Conservation (phyloP, 2,888 invertebrate species). For the Phymatocera aterrima region DNA sequence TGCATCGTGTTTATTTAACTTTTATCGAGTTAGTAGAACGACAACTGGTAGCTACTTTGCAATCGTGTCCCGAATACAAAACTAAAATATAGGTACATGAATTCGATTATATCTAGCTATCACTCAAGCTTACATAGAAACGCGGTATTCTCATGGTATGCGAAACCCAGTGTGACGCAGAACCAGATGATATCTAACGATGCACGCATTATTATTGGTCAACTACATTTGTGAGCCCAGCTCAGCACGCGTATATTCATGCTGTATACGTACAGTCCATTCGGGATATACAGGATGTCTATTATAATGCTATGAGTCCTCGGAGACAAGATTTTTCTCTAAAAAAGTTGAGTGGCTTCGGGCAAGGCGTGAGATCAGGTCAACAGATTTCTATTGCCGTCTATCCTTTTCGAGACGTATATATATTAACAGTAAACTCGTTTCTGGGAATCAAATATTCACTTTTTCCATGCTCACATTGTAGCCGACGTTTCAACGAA, state of each 20-base stretch:
- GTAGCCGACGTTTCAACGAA: background rate
- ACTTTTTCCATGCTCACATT: background rate
- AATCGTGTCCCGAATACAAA: background rate
- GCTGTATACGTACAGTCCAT: background rate
- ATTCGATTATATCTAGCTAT: conserved; percentile 1
- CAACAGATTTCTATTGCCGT: background rate
- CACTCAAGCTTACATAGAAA: background rate
- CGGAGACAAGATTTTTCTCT: background rate
- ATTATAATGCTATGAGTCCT: background rate
- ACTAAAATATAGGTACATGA: background rate
- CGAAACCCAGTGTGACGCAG: background rate
- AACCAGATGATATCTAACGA: background rate
- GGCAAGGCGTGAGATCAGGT: background rate
- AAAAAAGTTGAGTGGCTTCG: background rate
- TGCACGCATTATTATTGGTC: background rate
- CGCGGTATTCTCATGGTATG: background rate
- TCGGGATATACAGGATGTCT: background rate
- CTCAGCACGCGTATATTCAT: background rate
- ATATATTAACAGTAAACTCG: background rate
- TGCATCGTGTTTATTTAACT: conserved; percentile 18
- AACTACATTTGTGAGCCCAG: background rate
- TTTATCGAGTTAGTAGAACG: conserved; percentile 24
- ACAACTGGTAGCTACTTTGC: conserved; percentile 3
- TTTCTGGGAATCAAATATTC: background rate
- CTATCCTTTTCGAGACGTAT: background rate